A percentile compares a stretch with the other conserved stretches of the same genome.
Evolutionary conservation across 1,140 invertebrate genomes (phyloP).

Genomic region (Rhopalosiphum maidis): DNA sequence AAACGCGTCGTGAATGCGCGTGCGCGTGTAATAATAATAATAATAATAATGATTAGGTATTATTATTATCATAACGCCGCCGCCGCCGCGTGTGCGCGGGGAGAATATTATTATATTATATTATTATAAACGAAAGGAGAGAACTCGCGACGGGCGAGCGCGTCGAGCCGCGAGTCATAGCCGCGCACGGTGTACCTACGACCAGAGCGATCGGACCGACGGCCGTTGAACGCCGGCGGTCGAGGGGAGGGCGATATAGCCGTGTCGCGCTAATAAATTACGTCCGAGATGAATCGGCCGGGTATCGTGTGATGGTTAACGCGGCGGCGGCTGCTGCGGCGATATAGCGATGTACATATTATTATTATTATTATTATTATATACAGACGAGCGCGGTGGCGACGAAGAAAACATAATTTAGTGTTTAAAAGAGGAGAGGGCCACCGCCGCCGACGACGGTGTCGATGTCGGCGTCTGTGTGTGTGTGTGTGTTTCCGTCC

Average conservation of each 20-base stretch:
- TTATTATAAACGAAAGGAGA: background rate
- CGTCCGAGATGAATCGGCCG: slow-evolving; percentile 46
- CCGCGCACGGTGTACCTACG: background rate
- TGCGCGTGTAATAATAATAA: slow-evolving; percentile 4
- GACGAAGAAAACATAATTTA: slow-evolving; percentile 50
- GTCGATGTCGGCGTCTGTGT: background rate
- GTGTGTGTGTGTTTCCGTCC: background rate
- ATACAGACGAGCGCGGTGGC: background rate
- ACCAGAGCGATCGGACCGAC: background rate
- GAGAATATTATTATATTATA: background rate
- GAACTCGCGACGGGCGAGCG: slow-evolving; percentile 1
- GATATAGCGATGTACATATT: background rate
- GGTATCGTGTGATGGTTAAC: slow-evolving; percentile 31
- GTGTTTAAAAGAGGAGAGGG: slow-evolving; percentile 45
- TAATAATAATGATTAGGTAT: slow-evolving; percentile 12
- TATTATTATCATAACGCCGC: background rate
- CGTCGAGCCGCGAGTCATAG: background rate
- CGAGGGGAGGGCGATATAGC: background rate
- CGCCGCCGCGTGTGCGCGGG: background rate
- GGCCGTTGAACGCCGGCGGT: background rate
- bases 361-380: too few species aligned
- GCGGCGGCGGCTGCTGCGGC: background rate
- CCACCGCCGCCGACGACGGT: background rate
- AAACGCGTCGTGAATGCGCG: slow-evolving; percentile 28
- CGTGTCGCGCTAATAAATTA: slow-evolving; percentile 46